Percentiles rank a stretch among this genome's conserved stretches.
Evolutionary conservation across 2,797 vertebrate genomes (phyloP).

Genomic region (Anniella stebbinsi): DNA sequence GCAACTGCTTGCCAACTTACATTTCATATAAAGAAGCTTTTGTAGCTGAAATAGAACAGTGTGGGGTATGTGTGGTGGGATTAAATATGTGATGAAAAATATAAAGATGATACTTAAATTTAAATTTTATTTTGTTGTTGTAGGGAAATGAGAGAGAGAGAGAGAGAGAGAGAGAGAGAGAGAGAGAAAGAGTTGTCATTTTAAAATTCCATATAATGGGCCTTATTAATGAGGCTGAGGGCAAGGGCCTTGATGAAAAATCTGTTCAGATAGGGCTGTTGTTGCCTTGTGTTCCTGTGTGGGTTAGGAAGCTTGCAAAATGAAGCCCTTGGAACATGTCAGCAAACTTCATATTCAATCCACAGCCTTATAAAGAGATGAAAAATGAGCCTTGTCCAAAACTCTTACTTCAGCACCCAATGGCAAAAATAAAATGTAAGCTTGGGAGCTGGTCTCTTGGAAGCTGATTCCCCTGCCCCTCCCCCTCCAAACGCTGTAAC

Average conservation of each 20-base stretch:
- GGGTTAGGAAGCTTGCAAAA: constrained; percentile 49
- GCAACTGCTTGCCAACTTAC: not conserved
- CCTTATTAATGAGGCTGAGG: constrained; percentile 43
- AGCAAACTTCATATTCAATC: constrained; percentile 79
- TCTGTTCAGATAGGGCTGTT: constrained; percentile 41
- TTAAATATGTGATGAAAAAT: constrained; percentile 24
- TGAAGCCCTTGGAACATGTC: constrained; percentile 62
- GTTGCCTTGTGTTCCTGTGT: constrained; percentile 42
- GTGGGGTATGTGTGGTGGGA: too few species aligned
- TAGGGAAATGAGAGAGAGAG: constrained; percentile 19
- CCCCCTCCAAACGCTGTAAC: constrained; percentile 79
- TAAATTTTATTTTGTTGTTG: constrained; percentile 42
- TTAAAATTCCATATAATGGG: constrained; percentile 35
- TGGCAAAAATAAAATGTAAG: constrained; percentile 84
- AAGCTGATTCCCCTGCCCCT: constrained; percentile 66
- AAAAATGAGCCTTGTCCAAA: constrained; percentile 85
- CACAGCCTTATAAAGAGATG: constrained; percentile 79
- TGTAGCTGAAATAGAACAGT: not conserved
- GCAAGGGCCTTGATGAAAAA: constrained; percentile 38
- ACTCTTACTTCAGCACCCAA: constrained; percentile 82
- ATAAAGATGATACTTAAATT: constrained; percentile 25
- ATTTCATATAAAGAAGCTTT: constrained; percentile 8
- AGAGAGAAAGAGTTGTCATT: not conserved
- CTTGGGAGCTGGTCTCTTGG: constrained; percentile 79
- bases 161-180: too few species aligned